These are phyloP conservation scores for Dendrolimus punctatus DNA, from an alignment of 1,140 invertebrate genomes.

Conservation along the genomic window DNA sequence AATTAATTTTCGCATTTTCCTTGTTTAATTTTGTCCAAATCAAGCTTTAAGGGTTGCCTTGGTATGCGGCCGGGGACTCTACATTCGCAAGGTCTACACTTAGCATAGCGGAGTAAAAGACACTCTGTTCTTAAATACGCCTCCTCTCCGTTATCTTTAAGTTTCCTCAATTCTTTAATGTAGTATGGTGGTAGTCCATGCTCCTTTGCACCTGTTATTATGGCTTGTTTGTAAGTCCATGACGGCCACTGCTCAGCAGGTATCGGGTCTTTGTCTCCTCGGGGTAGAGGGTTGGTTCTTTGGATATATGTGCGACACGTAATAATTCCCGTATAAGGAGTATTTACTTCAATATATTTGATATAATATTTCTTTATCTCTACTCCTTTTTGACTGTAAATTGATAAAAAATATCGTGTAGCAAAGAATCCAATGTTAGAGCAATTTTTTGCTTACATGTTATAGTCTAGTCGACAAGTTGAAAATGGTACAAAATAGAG, in stretches of 20 bases:
- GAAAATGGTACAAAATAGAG: too few relatives aligned
- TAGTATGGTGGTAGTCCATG: conserved; percentile 45
- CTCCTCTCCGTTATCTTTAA: conserved; percentile 46
- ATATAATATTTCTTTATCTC: conserved; percentile 41
- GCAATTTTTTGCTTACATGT: too few relatives aligned
- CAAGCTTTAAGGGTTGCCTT: conserved; percentile 26
- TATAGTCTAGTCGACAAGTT: too few relatives aligned
- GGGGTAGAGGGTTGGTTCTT: conserved; percentile 42
- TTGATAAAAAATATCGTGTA: neutral
- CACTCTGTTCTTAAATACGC: conserved; percentile 33
- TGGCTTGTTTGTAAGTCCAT: conserved; percentile 40
- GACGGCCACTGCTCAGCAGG: conserved; percentile 49
- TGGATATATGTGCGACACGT: conserved; percentile 42
- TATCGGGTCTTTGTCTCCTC: conserved; percentile 47
- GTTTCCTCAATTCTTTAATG: conserved; percentile 32
- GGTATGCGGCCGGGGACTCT: conserved; percentile 21
- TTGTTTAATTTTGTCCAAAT: conserved; percentile 15
- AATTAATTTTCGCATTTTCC: conserved; percentile 3
- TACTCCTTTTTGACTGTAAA: conserved; percentile 43
- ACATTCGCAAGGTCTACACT: conserved; percentile 32
- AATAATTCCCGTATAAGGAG: conserved; percentile 37
- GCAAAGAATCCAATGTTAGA: too few relatives aligned
- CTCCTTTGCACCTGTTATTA: conserved; percentile 46
- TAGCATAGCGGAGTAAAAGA: conserved; percentile 36
- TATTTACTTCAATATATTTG: conserved; percentile 30